Base-by-base conservation (phyloP, 2,113 vertebrate species). In the Cricetomys ansorgei region DNA sequence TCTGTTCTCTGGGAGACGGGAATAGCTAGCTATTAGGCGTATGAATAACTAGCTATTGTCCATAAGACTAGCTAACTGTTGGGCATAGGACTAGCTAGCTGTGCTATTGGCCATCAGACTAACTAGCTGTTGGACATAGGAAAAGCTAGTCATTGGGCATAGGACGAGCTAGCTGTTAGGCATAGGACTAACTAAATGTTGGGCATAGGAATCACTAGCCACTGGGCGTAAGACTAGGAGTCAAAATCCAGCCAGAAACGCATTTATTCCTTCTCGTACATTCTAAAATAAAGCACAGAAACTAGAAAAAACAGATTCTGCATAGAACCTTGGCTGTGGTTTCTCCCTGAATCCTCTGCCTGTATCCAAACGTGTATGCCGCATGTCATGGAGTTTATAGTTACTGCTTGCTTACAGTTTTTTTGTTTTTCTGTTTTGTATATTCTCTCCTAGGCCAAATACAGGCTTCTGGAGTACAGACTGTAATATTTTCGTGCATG, bases 221-320 rank as follows among this genome's bases (percentile, higher is more conserved):
- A 23, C 10, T 80, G 77, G 23, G 40, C 4, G 6, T 23, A 73
- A 23, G 40, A 25, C 31, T 15, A 55, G 80, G 88, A 40, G 31
- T 95, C 25, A 48, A 67, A 96, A 88, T 34, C n/a, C n/a, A 50
- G 0, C 65, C 57, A 89, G 50, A 95, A 92, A 76, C 81, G 25
- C 48, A 13, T 70, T 90, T 73, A n/a, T 65, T 62, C 13, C 15
- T 5, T 37, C 3, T 59, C 81, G 16, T 75, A 2, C 69, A 40
- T 90, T 91, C 57, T 85, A 55, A 91, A 90, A 53, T 69, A 89
- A 85, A 88, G 72, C 13, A 48, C 57, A 93, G 67, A 6, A 65
- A 40, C 17, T 43, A 27, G 34, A 62, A 87, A 48, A 6, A 86
- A 45, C 3, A 1, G 48, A 48, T 94, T 94, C 37, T 37, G 23